Evolutionary conservation across 2,113 vertebrate genomes (phyloP).

Genomic region (Marmota monax): DNA sequence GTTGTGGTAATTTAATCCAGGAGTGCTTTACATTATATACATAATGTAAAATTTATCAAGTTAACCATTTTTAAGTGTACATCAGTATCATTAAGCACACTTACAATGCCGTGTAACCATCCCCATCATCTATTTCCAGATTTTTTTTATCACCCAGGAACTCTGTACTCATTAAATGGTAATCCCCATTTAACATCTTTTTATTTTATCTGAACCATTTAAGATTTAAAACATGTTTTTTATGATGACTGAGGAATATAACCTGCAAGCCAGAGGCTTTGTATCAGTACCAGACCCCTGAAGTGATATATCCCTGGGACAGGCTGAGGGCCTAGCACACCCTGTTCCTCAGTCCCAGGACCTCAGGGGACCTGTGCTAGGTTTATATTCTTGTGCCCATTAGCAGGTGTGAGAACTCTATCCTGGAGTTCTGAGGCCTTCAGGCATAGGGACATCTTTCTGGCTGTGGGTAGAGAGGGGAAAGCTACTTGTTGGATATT

Average conservation of each 20-base stretch:
- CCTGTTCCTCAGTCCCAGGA: neutral
- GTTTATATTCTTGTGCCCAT: accelerated
- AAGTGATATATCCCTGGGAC: too few relatives aligned
- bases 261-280: neutral
- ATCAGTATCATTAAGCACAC: neutral
- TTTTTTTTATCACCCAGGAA: neutral
- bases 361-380: neutral
- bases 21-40: neutral
- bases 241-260: neutral
- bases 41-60: neutral
- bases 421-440: neutral
- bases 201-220: neutral
- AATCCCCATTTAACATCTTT: neutral
- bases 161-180: neutral
- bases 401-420: neutral
- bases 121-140: neutral
- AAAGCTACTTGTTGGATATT: neutral
- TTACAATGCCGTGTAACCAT: neutral
- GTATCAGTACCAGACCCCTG: neutral
- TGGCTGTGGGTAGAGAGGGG: neutral
- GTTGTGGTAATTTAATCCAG: neutral
- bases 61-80: neutral
- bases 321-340: neutral
- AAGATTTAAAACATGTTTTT: neutral
- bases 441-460: neutral